Evolutionary conservation across 2,113 vertebrate species (phyloP).

Genomic region (Erythrolamprus reginae): DNA sequence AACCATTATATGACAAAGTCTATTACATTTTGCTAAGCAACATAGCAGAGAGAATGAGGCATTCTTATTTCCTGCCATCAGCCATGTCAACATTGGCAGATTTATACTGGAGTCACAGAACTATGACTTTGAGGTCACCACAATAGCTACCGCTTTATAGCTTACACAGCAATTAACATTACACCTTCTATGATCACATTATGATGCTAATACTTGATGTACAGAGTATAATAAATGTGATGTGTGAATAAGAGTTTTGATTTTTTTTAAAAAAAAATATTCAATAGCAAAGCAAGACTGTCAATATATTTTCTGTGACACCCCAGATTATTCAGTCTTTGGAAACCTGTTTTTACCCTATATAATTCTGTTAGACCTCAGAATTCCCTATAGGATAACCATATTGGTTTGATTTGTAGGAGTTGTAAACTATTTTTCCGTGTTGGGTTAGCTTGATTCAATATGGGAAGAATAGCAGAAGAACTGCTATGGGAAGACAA

Average conservation of each 20-base stretch:
- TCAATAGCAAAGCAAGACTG: neutral
- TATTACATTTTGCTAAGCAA: neutral
- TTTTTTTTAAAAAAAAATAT: neutral
- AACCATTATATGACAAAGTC: neutral
- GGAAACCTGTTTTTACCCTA: neutral
- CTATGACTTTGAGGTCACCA: neutral
- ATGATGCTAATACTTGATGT: neutral
- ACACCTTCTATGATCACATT: neutral
- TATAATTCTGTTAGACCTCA: neutral
- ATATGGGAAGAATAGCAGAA: too few species aligned
- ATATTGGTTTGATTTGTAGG: neutral
- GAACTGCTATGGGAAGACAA: too few species aligned
- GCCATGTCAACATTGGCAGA: neutral
- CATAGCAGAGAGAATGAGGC: constrained; percentile 16
- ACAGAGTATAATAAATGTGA: neutral
- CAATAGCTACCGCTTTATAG: constrained; percentile 16
- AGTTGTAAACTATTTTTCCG: neutral
- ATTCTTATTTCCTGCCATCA: neutral
- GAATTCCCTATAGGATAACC: neutral
- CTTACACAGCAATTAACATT: neutral
- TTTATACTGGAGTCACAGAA: neutral
- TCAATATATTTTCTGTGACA: constrained; percentile 8
- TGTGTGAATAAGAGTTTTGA: neutral
- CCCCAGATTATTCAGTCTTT: neutral
- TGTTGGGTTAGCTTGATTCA: neutral